Percentiles rank a stretch among this genome's conserved stretches.
Evolutionary conservation across 2,797 vertebrate species (phyloP).

Genomic region (Geotrypetes seraphini): DNA sequence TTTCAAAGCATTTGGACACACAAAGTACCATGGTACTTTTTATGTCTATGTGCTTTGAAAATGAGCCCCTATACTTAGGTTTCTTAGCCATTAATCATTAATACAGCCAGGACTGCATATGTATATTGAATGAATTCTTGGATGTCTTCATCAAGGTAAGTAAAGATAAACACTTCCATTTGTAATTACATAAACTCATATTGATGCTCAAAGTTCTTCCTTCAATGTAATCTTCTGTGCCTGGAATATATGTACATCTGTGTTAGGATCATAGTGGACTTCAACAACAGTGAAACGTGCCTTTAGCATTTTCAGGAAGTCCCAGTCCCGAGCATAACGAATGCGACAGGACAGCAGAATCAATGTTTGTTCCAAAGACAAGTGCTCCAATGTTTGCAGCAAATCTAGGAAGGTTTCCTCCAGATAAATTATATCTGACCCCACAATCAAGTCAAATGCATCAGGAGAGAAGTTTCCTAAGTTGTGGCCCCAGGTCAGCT

Average conservation of each 20-base stretch:
- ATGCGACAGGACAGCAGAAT: constrained; percentile 82
- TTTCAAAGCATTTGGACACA: no score
- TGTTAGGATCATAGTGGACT: constrained; percentile 68
- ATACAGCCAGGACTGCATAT: no score
- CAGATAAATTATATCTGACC: constrained; percentile 89
- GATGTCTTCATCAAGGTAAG: no score
- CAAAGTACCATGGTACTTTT: no score
- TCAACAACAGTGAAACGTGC: constrained; percentile 58
- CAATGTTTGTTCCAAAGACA: constrained; percentile 58
- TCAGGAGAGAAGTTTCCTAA: constrained; percentile 60
- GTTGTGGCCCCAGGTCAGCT: constrained; percentile 80
- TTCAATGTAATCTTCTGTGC: constrained; percentile 45
- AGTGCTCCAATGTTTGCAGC: constrained; percentile 70
- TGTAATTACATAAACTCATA: not conserved
- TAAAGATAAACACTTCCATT: no score
- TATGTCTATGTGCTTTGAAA: no score
- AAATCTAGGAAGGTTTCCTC: constrained; percentile 82
- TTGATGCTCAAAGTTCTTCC: constrained; percentile 44
- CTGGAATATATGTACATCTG: constrained; percentile 77
- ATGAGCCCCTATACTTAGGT: no score
- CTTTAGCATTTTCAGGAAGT: constrained; percentile 71
- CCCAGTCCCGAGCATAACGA: constrained; percentile 78
- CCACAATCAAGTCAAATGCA: constrained; percentile 75
- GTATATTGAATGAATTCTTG: no score
- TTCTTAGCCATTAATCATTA: no score